A percentile compares a stretch with the other conserved stretches of the same genome.
These are phyloP conservation scores for Drosophila burlai DNA, from an alignment of 1,140 invertebrate genomes.

Conservation along the genomic window DNA sequence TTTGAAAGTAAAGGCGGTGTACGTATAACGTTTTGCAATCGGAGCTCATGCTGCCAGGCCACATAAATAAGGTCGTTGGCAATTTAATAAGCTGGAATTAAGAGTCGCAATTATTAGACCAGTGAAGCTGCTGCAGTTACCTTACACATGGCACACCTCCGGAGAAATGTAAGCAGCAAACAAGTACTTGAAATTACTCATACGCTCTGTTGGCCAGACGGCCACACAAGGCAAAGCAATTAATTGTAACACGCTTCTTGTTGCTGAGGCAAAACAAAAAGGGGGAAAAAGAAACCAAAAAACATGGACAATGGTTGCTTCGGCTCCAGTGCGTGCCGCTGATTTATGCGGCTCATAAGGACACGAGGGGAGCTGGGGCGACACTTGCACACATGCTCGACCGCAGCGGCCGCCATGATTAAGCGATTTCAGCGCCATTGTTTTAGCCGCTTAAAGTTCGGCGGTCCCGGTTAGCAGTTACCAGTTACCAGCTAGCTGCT, in stretches of 20 bases:
- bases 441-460: constrained; percentile 60
- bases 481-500: neutral
- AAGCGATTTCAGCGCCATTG: constrained; percentile 82
- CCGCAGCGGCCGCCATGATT: constrained; percentile 75
- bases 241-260: constrained; percentile 66
- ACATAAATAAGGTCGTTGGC: constrained; percentile 57
- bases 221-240: constrained; percentile 46
- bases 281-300: neutral
- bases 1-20: constrained; percentile 45
- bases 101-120: constrained; percentile 44
- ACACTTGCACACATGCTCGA: constrained; percentile 67
- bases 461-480: neutral
- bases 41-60: constrained; percentile 26
- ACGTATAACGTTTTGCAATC: constrained; percentile 31
- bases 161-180: constrained; percentile 41
- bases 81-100: constrained; percentile 60
- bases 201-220: constrained; percentile 54
- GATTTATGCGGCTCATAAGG: constrained; percentile 70
- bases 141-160: constrained; percentile 16
- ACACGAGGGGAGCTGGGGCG: constrained; percentile 7
- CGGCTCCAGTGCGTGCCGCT: constrained; percentile 60
- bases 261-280: constrained; percentile 31
- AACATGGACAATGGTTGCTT: constrained; percentile 46
- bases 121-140: constrained; percentile 2
- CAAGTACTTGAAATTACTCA: constrained; percentile 65